Evolutionary conservation across 2,888 invertebrate genomes (phyloP), one percentile per base, ranked within the genome.

Genomic region (Endotricha flammealis): DNA sequence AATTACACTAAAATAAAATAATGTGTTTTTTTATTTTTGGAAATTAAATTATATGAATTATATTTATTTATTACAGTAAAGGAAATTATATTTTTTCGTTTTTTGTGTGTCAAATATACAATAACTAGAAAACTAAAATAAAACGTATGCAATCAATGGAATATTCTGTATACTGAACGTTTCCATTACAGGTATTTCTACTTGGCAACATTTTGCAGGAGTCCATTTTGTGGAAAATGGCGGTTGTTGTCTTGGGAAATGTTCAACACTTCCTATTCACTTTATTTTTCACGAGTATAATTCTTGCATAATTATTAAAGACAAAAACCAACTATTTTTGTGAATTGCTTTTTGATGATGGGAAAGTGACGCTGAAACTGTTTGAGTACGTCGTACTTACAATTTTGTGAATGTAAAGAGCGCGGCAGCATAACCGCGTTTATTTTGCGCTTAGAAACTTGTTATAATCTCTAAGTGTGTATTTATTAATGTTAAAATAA

Each of bases 171-270:
- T n/a, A n/a, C n/a, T n/a, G n/a, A n/a, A n/a, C n/a, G n/a, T n/a
- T n/a, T n/a, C 12, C 29, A 13, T 32, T 13, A 11, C 11, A 22
- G 16, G 6, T 16, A 4, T 16, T 16, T 16, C 6, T 16, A 3
- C 6, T 6, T 16, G 6, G 16, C 16, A 16, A 16, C 16, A 16
- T 16, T 16, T 4, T 16, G 4, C 4, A 16, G 16, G 6, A n/a
- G 6, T 5, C 11, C 4, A 33, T 12, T 17, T 31, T 12, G 50
- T 25, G 70, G 65, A 80, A 79, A 74, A 83, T 83, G 82, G 82
- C 79, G 80, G 71, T 80, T 81, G 76, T 81, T 83, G 68, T 77
- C 68, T 66, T 50, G 53, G 44, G 46, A 54, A 53, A 50, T 57
- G 39, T 44, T 16, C n/a, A n/a, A 16, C 16, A 50, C 41, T 54